These are phyloP conservation scores for Didymodactylos carnosus DNA, from an alignment of 2,888 invertebrate genomes.

Conservation along the genomic window DNA sequence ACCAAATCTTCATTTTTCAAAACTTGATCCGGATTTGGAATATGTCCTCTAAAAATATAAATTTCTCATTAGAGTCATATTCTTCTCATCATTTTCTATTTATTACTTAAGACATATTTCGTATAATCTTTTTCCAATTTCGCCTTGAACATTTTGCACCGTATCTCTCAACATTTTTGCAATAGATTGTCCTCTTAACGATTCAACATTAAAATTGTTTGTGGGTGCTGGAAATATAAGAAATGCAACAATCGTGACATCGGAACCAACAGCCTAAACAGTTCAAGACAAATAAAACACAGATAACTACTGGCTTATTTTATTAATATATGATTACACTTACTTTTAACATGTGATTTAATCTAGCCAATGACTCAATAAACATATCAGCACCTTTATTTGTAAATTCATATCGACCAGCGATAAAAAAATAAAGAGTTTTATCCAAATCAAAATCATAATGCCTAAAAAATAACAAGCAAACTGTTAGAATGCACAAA, in stretches of 20 bases:
- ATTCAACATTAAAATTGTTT: slow-evolving; percentile 96
- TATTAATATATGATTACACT: too few species aligned
- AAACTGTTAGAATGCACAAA: too few species aligned
- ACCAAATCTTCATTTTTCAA: slow-evolving; percentile 67
- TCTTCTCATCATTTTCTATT: too few species aligned
- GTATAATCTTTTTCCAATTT: slow-evolving; percentile 77
- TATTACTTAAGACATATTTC: slow-evolving; percentile 55
- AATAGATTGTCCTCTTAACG: slow-evolving; percentile 84
- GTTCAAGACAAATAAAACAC: background rate
- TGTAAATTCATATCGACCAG: slow-evolving; percentile 91
- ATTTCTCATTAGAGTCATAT: too few species aligned
- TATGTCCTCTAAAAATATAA: too few species aligned
- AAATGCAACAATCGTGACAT: slow-evolving; percentile 86
- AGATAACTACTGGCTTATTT: too few species aligned
- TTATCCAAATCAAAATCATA: slow-evolving; percentile 95
- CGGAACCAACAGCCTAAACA: slow-evolving; percentile 46
- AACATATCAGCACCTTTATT: slow-evolving; percentile 98
- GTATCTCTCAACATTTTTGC: slow-evolving; percentile 84
- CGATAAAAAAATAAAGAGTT: slow-evolving; percentile 91
- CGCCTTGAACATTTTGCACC: slow-evolving; percentile 68
- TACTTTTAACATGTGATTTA: slow-evolving; percentile 80
- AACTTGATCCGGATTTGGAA: slow-evolving; percentile 64
- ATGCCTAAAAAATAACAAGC: slow-evolving; percentile 43
- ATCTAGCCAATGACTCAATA: slow-evolving; percentile 76
- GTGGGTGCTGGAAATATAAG: slow-evolving; percentile 90